These are phyloP conservation scores for Mesorhabditis belari DNA, from an alignment of 2,888 invertebrate genomes.

Conservation along the genomic window DNA sequence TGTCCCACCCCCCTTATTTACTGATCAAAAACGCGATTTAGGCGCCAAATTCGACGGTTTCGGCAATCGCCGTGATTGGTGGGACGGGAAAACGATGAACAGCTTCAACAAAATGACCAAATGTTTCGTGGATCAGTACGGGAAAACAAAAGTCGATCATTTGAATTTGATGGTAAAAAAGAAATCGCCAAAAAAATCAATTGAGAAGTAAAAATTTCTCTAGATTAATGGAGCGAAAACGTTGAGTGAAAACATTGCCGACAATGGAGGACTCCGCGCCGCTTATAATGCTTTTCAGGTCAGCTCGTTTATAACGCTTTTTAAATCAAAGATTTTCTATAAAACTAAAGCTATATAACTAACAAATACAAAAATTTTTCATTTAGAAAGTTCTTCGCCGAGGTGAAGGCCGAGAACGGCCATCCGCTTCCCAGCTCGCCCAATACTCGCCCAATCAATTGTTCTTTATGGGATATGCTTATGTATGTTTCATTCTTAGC, in stretches of 20 bases:
- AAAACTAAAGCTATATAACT: no score
- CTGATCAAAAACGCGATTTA: not conserved
- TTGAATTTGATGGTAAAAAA: slow-evolving; percentile 5
- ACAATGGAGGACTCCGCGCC: slow-evolving; percentile 10
- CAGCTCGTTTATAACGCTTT: no score
- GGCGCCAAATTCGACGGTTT: slow-evolving; percentile 6
- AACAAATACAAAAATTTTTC: no score
- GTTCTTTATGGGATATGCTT: slow-evolving; percentile 8
- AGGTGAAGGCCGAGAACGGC: no score
- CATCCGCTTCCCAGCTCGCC: not conserved
- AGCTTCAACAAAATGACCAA: slow-evolving; percentile 1
- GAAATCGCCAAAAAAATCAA: not conserved
- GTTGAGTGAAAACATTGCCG: slow-evolving; percentile 10
- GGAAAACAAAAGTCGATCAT: not conserved
- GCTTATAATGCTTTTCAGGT: slow-evolving; percentile 2
- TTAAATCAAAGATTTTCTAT: no score
- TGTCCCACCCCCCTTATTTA: no score
- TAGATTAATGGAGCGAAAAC: slow-evolving; percentile 8
- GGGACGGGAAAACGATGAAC: slow-evolving; percentile 1
- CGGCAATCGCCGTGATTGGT: slow-evolving; percentile 10
- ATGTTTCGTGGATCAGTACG: slow-evolving; percentile 9
- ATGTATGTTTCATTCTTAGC: no score
- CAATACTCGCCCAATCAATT: slow-evolving; percentile 6
- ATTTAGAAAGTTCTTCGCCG: no score
- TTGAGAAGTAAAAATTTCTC: no score